These are phyloP conservation scores for Agapetus fuscipes DNA, from an alignment of 2,888 invertebrate species.

Conservation along the genomic window DNA sequence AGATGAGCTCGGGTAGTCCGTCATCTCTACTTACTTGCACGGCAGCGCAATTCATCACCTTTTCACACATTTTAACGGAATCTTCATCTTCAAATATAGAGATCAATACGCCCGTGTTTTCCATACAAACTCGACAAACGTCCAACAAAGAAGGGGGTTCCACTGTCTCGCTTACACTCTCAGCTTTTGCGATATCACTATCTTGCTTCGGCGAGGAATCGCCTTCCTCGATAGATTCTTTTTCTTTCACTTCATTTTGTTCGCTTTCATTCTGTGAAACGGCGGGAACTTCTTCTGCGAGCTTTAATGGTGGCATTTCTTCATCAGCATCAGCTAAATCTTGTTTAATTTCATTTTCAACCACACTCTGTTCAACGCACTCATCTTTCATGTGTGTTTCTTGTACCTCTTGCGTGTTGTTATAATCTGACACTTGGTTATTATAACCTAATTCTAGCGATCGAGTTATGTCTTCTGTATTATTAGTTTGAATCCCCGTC, in stretches of 20 bases:
- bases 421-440: constrained; percentile 9
- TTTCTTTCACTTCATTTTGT: constrained; percentile 1
- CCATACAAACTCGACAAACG: constrained; percentile 20
- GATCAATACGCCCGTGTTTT: constrained; percentile 17
- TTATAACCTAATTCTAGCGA: constrained; percentile 10
- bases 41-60: constrained; percentile 33
- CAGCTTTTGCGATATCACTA: neutral
- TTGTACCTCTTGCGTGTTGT: no score
- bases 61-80: constrained; percentile 29
- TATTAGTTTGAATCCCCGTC: constrained; percentile 1
- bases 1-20: constrained; percentile 34
- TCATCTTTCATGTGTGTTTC: neutral
- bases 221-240: neutral
- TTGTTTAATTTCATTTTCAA: no score
- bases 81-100: constrained; percentile 22
- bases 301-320: neutral
- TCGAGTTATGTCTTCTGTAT: constrained; percentile 5
- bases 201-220: neutral
- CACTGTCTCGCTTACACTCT: constrained; percentile 3
- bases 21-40: constrained; percentile 32
- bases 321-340: neutral
- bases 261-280: neutral
- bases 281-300: neutral
- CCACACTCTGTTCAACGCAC: neutral
- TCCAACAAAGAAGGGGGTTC: constrained; percentile 3